Conservation (phyloP, 2,113 vertebrate genomes). For the Pseudopipra pipra region DNA sequence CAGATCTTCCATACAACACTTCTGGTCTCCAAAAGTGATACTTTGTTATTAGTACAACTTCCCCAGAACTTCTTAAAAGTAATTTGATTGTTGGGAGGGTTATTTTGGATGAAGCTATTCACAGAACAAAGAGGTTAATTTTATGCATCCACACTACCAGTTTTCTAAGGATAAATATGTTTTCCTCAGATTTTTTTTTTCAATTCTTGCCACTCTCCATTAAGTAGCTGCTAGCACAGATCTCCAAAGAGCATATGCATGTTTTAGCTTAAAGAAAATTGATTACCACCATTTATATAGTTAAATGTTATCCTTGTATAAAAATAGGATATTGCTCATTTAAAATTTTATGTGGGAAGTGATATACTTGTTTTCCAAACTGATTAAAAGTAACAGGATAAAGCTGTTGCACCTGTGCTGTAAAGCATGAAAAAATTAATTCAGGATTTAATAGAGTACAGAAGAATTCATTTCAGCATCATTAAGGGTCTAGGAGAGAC, state of each 20-base stretch:
- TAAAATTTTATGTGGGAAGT: neutral
- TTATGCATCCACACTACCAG: neutral
- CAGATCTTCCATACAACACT: neutral
- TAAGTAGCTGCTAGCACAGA: neutral
- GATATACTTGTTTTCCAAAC: conserved; percentile 25
- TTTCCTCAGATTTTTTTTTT: neutral
- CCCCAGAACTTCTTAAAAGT: neutral
- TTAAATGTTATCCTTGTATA: neutral
- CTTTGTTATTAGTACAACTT: neutral
- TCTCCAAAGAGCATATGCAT: neutral
- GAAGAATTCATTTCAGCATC: neutral
- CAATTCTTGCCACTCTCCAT: neutral
- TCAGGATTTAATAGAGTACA: neutral
- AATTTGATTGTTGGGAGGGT: neutral
- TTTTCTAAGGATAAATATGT: neutral
- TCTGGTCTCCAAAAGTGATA: neutral
- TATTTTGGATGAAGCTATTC: neutral
- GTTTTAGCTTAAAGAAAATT: conserved; percentile 4
- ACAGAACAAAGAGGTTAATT: neutral
- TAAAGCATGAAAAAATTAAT: neutral
- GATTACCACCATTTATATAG: neutral
- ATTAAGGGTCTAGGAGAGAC: neutral
- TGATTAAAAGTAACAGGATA: conserved; percentile 20
- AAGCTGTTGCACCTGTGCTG: neutral
- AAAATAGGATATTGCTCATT: neutral